Conservation (phyloP, 2,888 invertebrate species). For the Zhuqinia jingwanae region DNA sequence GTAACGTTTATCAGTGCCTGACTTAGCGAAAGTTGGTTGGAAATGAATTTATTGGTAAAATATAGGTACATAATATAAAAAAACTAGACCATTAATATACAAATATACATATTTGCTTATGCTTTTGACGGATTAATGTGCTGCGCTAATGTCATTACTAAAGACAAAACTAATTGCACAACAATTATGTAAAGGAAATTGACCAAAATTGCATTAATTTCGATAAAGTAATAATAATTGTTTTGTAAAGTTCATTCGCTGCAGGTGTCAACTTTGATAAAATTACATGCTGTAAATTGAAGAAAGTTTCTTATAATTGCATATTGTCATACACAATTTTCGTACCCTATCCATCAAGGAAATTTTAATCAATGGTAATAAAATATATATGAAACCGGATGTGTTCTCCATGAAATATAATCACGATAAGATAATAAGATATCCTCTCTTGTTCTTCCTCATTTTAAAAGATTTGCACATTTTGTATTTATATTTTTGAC, state of each 20-base stretch:
- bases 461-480: no score
- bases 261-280: slow-evolving; percentile 21
- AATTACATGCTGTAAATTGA: neutral
- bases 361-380: slow-evolving; percentile 1
- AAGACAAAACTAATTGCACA: slow-evolving; percentile 43
- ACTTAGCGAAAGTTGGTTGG: slow-evolving; percentile 56
- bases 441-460: no score
- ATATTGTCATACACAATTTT: neutral
- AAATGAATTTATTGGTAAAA: neutral
- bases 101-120: no score
- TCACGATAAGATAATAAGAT: no score
- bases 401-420: slow-evolving; percentile 9
- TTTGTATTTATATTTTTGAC: no score
- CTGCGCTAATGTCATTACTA: slow-evolving; percentile 24
- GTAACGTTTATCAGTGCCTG: no score
- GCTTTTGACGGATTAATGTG: no score
- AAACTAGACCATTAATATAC: no score
- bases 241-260: neutral
- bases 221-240: neutral
- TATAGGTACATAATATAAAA: no score
- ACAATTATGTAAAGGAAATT: slow-evolving; percentile 54
- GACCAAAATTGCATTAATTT: slow-evolving; percentile 1
- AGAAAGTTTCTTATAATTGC: neutral
- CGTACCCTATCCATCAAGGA: neutral
- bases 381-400: slow-evolving; percentile 14